Evolutionary conservation across 2,797 vertebrate species (phyloP).

Genomic region (Moxostoma hubbsi): DNA sequence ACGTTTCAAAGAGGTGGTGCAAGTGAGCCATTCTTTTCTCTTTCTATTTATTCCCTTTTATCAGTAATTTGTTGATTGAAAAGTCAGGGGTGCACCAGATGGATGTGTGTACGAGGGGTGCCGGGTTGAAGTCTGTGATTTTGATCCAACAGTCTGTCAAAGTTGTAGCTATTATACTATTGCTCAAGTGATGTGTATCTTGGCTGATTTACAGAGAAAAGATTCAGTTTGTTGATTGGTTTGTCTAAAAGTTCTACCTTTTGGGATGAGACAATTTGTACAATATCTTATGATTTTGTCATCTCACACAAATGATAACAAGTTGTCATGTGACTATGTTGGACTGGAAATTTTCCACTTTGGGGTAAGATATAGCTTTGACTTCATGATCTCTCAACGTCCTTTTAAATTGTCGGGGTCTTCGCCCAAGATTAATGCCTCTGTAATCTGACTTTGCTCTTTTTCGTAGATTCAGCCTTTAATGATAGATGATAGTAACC

Average conservation of each 20-base stretch:
- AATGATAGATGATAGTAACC: constrained; percentile 54
- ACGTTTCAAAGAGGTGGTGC: background rate
- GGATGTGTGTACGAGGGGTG: background rate
- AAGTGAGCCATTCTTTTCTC: background rate
- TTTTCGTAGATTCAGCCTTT: constrained; percentile 40
- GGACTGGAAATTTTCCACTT: constrained; percentile 1
- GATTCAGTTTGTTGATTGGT: no score
- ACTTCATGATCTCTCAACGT: constrained; percentile 13
- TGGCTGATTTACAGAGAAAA: constrained; percentile 20
- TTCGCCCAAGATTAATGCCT: constrained; percentile 46
- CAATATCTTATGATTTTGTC: no score
- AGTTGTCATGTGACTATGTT: no score
- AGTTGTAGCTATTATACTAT: constrained; percentile 7
- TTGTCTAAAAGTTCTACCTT: no score
- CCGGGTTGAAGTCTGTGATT: constrained; percentile 14
- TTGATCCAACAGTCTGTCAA: constrained; percentile 11
- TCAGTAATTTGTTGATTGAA: constrained; percentile 36
- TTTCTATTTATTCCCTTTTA: background rate
- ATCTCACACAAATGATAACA: no score
- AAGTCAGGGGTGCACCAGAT: constrained; percentile 22
- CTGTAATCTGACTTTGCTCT: constrained; percentile 35
- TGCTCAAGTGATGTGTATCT: constrained; percentile 2
- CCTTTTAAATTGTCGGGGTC: constrained; percentile 40
- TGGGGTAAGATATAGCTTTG: background rate
- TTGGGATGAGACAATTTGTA: no score